Conservation (phyloP, 2,113 vertebrate species). For the Sterna hirundo region DNA sequence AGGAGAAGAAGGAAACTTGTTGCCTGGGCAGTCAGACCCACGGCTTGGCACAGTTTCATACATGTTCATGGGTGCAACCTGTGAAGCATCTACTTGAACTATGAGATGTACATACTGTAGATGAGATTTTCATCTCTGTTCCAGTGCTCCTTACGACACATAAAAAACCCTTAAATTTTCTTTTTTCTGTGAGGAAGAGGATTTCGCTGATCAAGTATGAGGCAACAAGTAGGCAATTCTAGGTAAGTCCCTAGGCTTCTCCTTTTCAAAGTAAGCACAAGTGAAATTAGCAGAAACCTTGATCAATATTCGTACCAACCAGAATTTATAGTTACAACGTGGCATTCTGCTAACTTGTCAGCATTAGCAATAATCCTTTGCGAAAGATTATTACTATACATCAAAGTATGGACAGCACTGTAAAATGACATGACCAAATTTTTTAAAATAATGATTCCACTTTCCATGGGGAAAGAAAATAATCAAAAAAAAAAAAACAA, state of each 20-base stretch:
- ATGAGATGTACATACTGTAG: not conserved
- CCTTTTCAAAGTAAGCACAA: not conserved
- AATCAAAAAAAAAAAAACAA: not conserved
- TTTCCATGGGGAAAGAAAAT: not conserved
- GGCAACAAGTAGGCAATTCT: not conserved
- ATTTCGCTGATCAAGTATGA: not conserved
- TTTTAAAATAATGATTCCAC: not conserved
- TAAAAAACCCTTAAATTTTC: not conserved
- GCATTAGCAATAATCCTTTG: not conserved
- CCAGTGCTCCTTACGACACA: not conserved
- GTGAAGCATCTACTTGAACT: not conserved
- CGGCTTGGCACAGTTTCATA: not conserved
- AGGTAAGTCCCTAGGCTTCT: not conserved
- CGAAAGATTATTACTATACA: not conserved
- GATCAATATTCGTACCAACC: not conserved
- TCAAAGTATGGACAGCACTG: not conserved
- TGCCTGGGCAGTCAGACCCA: not conserved
- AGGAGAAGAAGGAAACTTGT: accelerated
- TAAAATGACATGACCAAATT: not conserved
- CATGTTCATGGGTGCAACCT: accelerated
- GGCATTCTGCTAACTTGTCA: not conserved
- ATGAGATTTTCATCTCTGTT: not conserved
- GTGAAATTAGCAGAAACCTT: not conserved
- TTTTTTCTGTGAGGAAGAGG: not conserved
- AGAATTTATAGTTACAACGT: not conserved